Evolutionary conservation across 2,113 vertebrate species (phyloP).

Genomic region (Xenopus laevis): DNA sequence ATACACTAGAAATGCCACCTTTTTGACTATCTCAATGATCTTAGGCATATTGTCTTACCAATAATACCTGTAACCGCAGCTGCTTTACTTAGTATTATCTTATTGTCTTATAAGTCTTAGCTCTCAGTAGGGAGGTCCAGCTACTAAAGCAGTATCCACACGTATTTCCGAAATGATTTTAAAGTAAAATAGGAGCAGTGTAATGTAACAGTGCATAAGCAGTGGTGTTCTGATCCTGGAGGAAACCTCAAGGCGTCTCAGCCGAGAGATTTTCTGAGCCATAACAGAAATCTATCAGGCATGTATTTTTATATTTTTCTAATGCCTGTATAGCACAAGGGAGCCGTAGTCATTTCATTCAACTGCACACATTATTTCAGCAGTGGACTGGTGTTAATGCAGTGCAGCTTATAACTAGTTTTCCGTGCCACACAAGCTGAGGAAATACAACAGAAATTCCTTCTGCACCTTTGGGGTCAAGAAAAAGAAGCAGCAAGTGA

Average conservation of each 20-base stretch:
- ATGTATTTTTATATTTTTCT: not conserved
- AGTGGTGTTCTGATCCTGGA: not conserved
- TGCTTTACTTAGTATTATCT: too few species aligned
- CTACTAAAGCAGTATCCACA: conserved; percentile 19
- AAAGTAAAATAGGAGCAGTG: not conserved
- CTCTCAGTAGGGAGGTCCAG: not conserved
- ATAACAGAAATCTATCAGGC: conserved; percentile 11
- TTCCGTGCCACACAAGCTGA: too few species aligned
- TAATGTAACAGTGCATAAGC: conserved; percentile 19
- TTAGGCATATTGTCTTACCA: too few species aligned
- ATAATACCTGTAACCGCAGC: too few species aligned
- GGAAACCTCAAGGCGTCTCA: not conserved
- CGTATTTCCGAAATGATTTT: conserved; percentile 8
- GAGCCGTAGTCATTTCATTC: not conserved
- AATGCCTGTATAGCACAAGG: not conserved
- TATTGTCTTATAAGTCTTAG: too few species aligned
- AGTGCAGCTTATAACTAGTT: too few species aligned
- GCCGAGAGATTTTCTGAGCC: not conserved
- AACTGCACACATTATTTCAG: too few species aligned
- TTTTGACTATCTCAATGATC: too few species aligned
- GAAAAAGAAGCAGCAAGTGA: too few species aligned
- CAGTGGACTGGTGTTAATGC: too few species aligned
- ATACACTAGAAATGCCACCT: too few species aligned
- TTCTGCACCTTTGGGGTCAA: not conserved
- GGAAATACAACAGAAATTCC: too few species aligned